Percentiles rank a stretch among this genome's conserved stretches.
Conservation (phyloP, 2,797 vertebrate species). For the Crenuchus spilurus region DNA sequence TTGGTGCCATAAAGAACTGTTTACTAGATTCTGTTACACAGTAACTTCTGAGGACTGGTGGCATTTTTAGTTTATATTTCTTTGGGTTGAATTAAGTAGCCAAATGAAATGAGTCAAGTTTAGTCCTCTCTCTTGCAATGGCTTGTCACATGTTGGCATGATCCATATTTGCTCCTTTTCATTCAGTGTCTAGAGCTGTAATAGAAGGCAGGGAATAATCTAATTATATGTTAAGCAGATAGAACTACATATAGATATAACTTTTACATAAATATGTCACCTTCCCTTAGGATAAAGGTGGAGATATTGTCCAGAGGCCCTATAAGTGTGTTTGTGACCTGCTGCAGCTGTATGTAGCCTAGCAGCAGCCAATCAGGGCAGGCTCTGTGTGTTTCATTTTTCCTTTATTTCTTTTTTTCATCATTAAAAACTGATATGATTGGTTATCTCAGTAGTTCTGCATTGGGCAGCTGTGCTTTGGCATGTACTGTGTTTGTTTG, state of each 20-base stretch:
- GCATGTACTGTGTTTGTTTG: conserved; percentile 66
- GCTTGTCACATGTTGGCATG: conserved; percentile 22
- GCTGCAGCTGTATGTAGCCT: conserved; percentile 18
- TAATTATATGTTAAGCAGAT: conserved; percentile 21
- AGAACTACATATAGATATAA: conserved; percentile 22
- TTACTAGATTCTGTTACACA: conserved; percentile 37
- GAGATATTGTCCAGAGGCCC: conserved; percentile 13
- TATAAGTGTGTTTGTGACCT: conserved; percentile 6
- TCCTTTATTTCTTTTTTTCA: not conserved
- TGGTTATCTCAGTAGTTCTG: conserved; percentile 63
- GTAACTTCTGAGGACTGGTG: conserved; percentile 31
- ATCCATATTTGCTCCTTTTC: conserved; percentile 5
- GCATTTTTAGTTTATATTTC: conserved; percentile 29
- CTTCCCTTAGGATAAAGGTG: conserved; percentile 7
- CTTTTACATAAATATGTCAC: conserved; percentile 26
- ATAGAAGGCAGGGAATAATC: conserved; percentile 8
- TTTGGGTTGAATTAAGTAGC: conserved; percentile 19
- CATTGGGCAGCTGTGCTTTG: conserved; percentile 61
- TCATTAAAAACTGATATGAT: conserved; percentile 57
- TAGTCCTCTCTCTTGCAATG: conserved; percentile 7
- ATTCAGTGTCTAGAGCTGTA: conserved; percentile 13
- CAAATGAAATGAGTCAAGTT: not conserved
- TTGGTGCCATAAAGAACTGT: conserved; percentile 48
- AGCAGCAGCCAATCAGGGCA: conserved; percentile 17
- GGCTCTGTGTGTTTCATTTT: conserved; percentile 48